Percentiles rank a stretch among this genome's conserved stretches.
phyloP scores from a whole-genome alignment of 2,797 vertebrate genomes.

The Calcarius lapponicus region DNA sequence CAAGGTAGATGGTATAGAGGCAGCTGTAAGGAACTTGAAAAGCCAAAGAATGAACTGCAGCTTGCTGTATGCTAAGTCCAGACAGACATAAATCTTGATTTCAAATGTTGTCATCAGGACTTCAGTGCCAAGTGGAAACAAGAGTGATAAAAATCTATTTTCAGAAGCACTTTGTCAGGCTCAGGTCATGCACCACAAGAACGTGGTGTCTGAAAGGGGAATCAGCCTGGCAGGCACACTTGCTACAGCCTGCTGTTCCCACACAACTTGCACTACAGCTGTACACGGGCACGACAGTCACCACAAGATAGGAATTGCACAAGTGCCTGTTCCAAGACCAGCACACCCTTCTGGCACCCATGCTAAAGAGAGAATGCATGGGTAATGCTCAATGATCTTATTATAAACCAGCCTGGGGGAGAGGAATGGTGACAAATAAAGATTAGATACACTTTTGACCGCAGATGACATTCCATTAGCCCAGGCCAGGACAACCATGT shows the following conservation, averaged over 20 bases:
- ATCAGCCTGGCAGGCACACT: background rate
- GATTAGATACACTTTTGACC: background rate
- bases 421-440: background rate
- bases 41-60: background rate
- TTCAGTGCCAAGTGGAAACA: slow-evolving; percentile 2
- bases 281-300: background rate
- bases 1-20: background rate
- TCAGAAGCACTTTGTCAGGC: background rate
- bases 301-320: background rate
- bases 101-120: background rate
- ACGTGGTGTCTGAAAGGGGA: background rate
- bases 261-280: background rate
- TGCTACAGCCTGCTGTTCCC: background rate
- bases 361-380: background rate
- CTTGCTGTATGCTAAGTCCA: background rate
- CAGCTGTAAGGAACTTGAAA: background rate
- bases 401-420: background rate
- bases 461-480: background rate
- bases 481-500: background rate
- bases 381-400: background rate
- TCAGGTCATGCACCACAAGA: background rate
- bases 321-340: background rate
- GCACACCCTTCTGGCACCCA: background rate
- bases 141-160: background rate
- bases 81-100: slow-evolving; percentile 5